Percentiles rank a stretch among this genome's conserved stretches.
phyloP scores from a whole-genome alignment of 1,140 invertebrate species.

The Drosophila sp. region DNA sequence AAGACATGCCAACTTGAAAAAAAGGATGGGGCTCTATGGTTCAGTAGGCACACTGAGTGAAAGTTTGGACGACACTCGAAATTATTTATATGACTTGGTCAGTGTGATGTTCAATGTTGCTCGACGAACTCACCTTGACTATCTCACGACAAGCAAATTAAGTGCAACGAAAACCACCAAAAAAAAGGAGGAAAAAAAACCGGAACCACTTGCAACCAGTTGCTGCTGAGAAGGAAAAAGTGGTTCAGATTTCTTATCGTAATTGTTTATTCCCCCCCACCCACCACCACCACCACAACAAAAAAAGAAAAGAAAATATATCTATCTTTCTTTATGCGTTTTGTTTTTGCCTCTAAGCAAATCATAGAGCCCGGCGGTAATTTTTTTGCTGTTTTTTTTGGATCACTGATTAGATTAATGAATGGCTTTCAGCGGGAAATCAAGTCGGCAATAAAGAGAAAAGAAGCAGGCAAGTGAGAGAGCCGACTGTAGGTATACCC shows the following conservation, averaged over 20 bases:
- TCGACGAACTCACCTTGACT: constrained; percentile 12
- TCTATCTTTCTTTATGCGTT: constrained; percentile 16
- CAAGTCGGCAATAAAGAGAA: constrained; percentile 9
- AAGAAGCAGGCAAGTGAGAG: too few species aligned
- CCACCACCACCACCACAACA: constrained; percentile 13
- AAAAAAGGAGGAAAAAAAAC: constrained; percentile 25
- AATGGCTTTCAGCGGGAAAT: constrained; percentile 66
- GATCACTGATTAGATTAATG: constrained; percentile 80
- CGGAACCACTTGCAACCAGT: constrained; percentile 43
- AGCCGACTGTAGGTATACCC: too few species aligned
- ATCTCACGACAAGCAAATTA: constrained; percentile 56
- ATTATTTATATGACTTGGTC: constrained; percentile 63
- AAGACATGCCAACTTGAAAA: constrained; percentile 2
- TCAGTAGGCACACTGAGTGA: constrained; percentile 29
- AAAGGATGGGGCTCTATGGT: background rate
- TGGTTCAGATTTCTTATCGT: constrained; percentile 70
- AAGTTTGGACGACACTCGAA: constrained; percentile 31
- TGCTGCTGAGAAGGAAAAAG: constrained; percentile 40
- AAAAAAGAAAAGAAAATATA: constrained; percentile 1
- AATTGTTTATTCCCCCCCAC: constrained; percentile 22
- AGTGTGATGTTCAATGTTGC: constrained; percentile 46
- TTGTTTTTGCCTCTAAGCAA: constrained; percentile 23
- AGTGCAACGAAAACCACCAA: constrained; percentile 19
- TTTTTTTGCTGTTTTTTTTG: constrained; percentile 54
- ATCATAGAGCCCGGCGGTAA: constrained; percentile 62